Evolutionary conservation across 2,113 vertebrate species (phyloP), one percentile per base, ranked within the genome.

Genomic region (Psammodynastes pulverulentus): DNA sequence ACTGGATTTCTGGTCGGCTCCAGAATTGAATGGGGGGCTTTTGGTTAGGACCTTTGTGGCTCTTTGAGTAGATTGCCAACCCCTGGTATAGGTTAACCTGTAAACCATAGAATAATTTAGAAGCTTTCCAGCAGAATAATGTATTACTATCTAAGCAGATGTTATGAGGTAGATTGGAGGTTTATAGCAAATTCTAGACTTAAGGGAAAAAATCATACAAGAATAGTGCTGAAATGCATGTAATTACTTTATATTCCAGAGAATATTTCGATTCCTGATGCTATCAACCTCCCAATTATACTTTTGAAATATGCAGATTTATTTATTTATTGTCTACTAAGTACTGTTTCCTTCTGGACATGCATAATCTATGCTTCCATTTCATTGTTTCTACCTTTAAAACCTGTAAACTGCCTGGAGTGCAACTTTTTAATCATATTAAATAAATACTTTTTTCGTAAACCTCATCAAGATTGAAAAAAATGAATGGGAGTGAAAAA

Each of bases 61-160:
- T n/a, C n/a, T n/a, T n/a, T n/a, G n/a, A n/a, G n/a, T n/a, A n/a
- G n/a, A n/a, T n/a, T n/a, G n/a, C n/a, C n/a, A n/a, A n/a, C n/a
- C n/a, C n/a, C n/a, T n/a, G n/a, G n/a, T n/a, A n/a, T n/a, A n/a
- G n/a, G n/a, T 89, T 72, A 90, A n/a, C 39, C 58, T 72, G 10
- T 79, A 93, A 90, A 72, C 89, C 56, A 72, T 21, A 12, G 12
- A 79, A 79, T 79, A 90, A 90, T 90, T 93, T 90, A 87, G 52
- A 90, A n/a, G 51, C n/a, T 93, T 93, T 29, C 85, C 48, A 56
- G 29, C 58, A 90, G 58, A 87, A 90, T 62, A 90, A 93, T 49
- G 48, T 56, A 93, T 87, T 87, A 39, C 53, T 26, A 90, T 43
- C 85, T 84, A 93, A 86, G 39, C 19, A 87, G 89, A 49, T 54